phyloP scores from a whole-genome alignment of 2,113 vertebrate genomes.

The Nansenia antarctica region DNA sequence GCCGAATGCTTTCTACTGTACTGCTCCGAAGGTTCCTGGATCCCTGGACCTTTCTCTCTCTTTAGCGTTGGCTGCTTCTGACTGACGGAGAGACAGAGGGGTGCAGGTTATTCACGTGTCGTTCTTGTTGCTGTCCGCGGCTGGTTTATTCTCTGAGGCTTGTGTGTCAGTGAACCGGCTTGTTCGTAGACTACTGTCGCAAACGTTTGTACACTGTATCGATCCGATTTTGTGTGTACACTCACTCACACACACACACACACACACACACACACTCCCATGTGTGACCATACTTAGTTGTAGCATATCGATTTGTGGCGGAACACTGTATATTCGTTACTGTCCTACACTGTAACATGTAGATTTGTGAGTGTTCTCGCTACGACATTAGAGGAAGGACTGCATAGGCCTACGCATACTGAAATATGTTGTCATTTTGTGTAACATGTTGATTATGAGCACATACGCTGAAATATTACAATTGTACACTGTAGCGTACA shows the following conservation, averaged over 20 bases:
- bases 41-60: conserved; percentile 13
- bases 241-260: conserved; percentile 12
- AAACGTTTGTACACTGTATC: conserved; percentile 33
- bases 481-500: conserved; percentile 74
- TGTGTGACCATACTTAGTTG: conserved; percentile 38
- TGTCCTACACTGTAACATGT: conserved; percentile 51
- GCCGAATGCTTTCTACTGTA: conserved; percentile 74
- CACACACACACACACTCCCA: conserved; percentile 24
- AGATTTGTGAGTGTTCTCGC: conserved; percentile 3
- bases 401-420: too few species aligned
- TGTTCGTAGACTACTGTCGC: conserved; percentile 69
- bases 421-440: conserved; percentile 5
- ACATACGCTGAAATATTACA: conserved; percentile 18
- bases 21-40: conserved; percentile 26
- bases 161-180: conserved; percentile 65
- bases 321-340: conserved; percentile 9
- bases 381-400: too few species aligned
- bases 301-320: conserved; percentile 53
- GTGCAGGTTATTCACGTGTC: conserved; percentile 21
- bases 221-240: conserved; percentile 27
- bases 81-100: conserved; percentile 54
- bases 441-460: conserved; percentile 39
- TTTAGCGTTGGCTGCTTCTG: conserved; percentile 15
- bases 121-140: conserved; percentile 35
- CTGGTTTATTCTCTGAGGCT: conserved; percentile 39